These are phyloP conservation scores for Natrix natrix DNA, from an alignment of 2,797 vertebrate genomes.

Conservation along the genomic window DNA sequence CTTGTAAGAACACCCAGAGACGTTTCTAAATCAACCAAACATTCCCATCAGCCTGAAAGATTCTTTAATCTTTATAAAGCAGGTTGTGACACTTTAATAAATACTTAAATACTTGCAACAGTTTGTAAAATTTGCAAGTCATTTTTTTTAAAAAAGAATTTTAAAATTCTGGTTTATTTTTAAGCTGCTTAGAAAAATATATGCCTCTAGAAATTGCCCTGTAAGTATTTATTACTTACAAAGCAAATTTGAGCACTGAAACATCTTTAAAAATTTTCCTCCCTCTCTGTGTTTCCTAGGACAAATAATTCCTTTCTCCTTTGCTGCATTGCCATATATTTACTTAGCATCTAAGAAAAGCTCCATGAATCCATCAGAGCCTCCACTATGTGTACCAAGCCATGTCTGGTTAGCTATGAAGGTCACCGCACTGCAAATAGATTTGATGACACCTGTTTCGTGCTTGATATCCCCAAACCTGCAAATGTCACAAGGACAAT, in stretches of 20 bases:
- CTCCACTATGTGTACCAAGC: conserved; percentile 4
- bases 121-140: neutral
- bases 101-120: neutral
- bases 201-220: neutral
- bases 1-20: neutral
- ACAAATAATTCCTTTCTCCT: neutral
- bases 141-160: neutral
- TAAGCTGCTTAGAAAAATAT: neutral
- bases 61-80: neutral
- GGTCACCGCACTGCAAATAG: conserved; percentile 32
- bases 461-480: conserved; percentile 20
- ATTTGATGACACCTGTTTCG: conserved; percentile 26
- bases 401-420: conserved; percentile 26
- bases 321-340: conserved; percentile 4
- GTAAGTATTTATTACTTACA: neutral
- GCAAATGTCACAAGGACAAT: conserved; percentile 41
- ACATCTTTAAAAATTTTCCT: neutral
- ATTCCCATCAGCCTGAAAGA: neutral
- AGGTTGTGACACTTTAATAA: neutral
- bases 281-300: neutral
- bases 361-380: neutral
- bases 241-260: neutral
- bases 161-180: neutral
- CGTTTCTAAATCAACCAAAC: neutral
- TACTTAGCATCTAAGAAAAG: conserved; percentile 5